Percentiles rank a stretch among this genome's conserved stretches.
Evolutionary conservation across 1,140 invertebrate genomes (phyloP).

Genomic region (Camponotus vicinus): DNA sequence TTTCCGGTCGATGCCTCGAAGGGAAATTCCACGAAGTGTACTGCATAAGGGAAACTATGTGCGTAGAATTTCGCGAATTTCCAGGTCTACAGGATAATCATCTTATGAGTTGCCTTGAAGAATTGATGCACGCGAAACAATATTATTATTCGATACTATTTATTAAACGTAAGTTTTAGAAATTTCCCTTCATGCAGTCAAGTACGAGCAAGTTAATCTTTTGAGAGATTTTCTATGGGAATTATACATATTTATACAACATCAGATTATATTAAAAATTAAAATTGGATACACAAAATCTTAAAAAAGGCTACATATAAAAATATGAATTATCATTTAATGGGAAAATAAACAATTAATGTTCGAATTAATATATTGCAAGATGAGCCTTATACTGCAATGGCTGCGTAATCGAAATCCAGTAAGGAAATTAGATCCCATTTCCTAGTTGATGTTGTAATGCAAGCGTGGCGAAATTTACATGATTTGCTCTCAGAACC

Average conservation of each 20-base stretch:
- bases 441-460: slow-evolving; percentile 42
- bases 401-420: slow-evolving; percentile 39
- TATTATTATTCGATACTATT: slow-evolving; percentile 38
- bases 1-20: slow-evolving; percentile 60
- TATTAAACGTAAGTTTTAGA: slow-evolving; percentile 8
- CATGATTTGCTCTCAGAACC: background rate
- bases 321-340: background rate
- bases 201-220: background rate
- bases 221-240: background rate
- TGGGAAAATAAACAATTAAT: background rate
- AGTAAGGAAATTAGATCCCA: slow-evolving; percentile 20
- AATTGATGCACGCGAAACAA: slow-evolving; percentile 47
- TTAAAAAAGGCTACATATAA: background rate
- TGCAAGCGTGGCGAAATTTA: slow-evolving; percentile 20
- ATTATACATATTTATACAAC: background rate
- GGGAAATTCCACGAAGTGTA: slow-evolving; percentile 55
- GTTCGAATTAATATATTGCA: slow-evolving; percentile 1
- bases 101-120: slow-evolving; percentile 53
- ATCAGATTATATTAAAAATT: background rate
- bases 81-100: slow-evolving; percentile 56
- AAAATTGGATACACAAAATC: background rate
- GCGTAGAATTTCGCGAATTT: slow-evolving; percentile 62
- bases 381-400: slow-evolving; percentile 2
- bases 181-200: background rate
- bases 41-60: slow-evolving; percentile 60